A percentile compares a stretch with the other conserved stretches of the same genome.
Evolutionary conservation across 2,797 vertebrate species (phyloP).

Genomic region (Gymnopithys bicolor): DNA sequence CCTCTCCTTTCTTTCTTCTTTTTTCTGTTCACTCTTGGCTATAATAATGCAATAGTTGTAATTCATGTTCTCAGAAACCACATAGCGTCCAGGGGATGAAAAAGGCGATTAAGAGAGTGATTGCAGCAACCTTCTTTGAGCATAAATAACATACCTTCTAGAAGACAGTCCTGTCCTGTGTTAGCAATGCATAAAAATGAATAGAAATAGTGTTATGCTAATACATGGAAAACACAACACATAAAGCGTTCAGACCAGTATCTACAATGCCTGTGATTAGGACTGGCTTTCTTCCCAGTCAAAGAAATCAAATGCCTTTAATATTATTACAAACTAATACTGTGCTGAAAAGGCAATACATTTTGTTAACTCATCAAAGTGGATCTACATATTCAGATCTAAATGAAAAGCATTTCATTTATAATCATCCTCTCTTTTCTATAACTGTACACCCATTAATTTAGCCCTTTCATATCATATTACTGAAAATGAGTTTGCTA

Average conservation of each 20-base stretch:
- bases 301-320: constrained; percentile 22
- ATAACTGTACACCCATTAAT: not conserved
- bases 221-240: not conserved
- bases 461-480: not conserved
- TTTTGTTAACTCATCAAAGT: constrained; percentile 22
- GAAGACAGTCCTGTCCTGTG: not conserved
- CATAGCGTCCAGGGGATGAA: not conserved
- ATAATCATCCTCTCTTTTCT: not conserved
- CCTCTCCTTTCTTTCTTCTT: not conserved
- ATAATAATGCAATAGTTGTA: not conserved
- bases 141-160: not conserved
- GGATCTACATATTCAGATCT: not conserved
- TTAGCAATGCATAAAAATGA: not conserved
- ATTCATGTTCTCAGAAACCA: not conserved
- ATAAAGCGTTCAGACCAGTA: not conserved
- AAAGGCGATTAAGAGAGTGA: not conserved
- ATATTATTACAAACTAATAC: not conserved
- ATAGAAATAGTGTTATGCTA: not conserved
- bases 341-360: not conserved
- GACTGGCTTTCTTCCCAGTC: constrained; percentile 4
- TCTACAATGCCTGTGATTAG: not conserved
- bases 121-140: not conserved
- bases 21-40: not conserved
- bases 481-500: not conserved
- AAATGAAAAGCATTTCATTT: constrained; percentile 16